Conservation (phyloP, 1,140 invertebrate species). For the Zophobas atratus region DNA sequence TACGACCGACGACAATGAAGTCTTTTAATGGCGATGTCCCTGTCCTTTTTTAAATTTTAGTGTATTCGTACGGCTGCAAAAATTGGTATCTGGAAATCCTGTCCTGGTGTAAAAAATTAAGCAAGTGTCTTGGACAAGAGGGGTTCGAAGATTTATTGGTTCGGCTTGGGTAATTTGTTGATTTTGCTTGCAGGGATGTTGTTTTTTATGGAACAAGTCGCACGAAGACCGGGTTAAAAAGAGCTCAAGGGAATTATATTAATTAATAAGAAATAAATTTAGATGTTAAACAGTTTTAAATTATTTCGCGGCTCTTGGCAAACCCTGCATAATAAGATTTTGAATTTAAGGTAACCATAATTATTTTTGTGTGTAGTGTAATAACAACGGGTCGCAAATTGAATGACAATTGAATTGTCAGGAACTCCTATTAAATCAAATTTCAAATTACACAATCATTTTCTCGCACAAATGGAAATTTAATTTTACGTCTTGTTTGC, state of each 20-base stretch:
- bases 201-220: background rate
- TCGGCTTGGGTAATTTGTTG: background rate
- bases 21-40: too few species aligned
- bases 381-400: too few species aligned
- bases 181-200: constrained; percentile 1
- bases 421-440: too few species aligned
- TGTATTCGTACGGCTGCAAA: background rate
- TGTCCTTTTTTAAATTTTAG: background rate
- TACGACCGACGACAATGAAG: background rate
- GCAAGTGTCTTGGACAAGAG: background rate
- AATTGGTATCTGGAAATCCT: background rate
- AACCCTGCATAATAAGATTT: too few species aligned
- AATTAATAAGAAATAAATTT: background rate
- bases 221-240: background rate
- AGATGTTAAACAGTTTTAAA: background rate
- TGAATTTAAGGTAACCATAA: too few species aligned
- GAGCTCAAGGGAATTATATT: background rate
- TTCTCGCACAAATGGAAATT: too few species aligned
- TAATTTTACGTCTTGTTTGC: too few species aligned
- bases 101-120: background rate
- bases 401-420: too few species aligned
- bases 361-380: too few species aligned
- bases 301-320: background rate
- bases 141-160: background rate
- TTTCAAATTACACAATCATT: too few species aligned